These are phyloP conservation scores for Crotalus helleri DNA, from an alignment of 2,113 vertebrate genomes.

Conservation along the genomic window DNA sequence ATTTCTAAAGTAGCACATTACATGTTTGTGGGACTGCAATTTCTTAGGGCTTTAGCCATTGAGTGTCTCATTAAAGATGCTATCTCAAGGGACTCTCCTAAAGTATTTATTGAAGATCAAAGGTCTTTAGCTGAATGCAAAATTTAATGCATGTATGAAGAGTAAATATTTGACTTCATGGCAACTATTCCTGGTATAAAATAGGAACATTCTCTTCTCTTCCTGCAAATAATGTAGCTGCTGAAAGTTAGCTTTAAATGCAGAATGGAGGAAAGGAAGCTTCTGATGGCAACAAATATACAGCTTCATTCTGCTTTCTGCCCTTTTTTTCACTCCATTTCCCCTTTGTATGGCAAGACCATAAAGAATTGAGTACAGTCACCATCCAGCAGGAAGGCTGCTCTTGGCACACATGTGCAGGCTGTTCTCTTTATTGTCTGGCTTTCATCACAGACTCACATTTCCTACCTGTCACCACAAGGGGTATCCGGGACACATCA, in stretches of 20 bases:
- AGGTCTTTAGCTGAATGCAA: accelerated
- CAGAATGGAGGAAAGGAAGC: background rate
- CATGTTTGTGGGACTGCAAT: background rate
- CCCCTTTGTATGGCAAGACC: slow-evolving; percentile 32
- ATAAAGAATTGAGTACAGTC: slow-evolving; percentile 15
- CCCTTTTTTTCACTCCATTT: background rate
- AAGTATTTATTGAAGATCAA: background rate
- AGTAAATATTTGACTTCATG: slow-evolving; percentile 8
- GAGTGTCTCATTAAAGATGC: background rate
- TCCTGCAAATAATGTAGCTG: slow-evolving; percentile 4
- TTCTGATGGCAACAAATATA: background rate
- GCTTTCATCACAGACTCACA: slow-evolving; percentile 41
- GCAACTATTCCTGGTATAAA: background rate
- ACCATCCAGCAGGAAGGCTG: background rate
- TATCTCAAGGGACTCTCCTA: background rate
- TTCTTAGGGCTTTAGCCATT: background rate
- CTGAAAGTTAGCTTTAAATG: slow-evolving; percentile 13
- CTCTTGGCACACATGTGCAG: slow-evolving; percentile 35
- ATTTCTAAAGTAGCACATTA: background rate
- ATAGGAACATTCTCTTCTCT: background rate
- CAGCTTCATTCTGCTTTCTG: background rate
- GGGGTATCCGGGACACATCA: slow-evolving; percentile 51
- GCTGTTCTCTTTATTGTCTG: slow-evolving; percentile 33
- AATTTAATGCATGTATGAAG: accelerated
- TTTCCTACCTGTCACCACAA: slow-evolving; percentile 61